Evolutionary conservation across 2,113 vertebrate species (phyloP), one percentile per base, ranked within the genome.

Genomic region (Hemichromis elongatus): DNA sequence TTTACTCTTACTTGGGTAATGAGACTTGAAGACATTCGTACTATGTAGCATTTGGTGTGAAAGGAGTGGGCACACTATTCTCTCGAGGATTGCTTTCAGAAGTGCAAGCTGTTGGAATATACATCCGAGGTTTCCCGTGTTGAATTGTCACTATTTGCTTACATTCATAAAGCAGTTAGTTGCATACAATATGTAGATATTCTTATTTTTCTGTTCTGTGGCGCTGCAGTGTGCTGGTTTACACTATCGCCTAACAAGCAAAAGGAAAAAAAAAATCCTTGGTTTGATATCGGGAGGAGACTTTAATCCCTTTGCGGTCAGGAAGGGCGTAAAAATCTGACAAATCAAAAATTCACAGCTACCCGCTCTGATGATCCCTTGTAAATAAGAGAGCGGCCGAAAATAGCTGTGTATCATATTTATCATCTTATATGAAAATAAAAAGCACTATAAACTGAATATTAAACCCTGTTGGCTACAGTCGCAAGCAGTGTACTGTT

Each of bases 31-130:
- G 33, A 33, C 80, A 86, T 45, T 82, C 13, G 77, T 45, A 37
- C n/a, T 53, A 45, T 77, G 66, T 35, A 85, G 80, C 79, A 85
- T 85, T 83, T 83, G 84, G 68, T 85, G 88, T 83, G 52, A 63
- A 70, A 55, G 7, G 81, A 79, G 81, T 83, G 83, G 82, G 84
- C 47, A 40, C 82, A 9, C 30, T 35, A 19, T 84, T 80, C 61
- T 82, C 26, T 84, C 14, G 42, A 26, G 77, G 61, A 68, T 9
- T 30, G 45, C 59, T 85, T 75, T 28, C 16, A 54, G 80, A 26
- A 11, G 40, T 18, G 77, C 19, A 11, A 83, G 45, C 42, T 28
- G 16, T 26, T 35, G 16, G 42, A 19, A 3, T 45, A 40, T 59
- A 57, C 33, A 86, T 47, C 63, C 45, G 33, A 9, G 10, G 50